Conservation (phyloP, 2,113 vertebrate species). For the Psilopogon haemacephalus region DNA sequence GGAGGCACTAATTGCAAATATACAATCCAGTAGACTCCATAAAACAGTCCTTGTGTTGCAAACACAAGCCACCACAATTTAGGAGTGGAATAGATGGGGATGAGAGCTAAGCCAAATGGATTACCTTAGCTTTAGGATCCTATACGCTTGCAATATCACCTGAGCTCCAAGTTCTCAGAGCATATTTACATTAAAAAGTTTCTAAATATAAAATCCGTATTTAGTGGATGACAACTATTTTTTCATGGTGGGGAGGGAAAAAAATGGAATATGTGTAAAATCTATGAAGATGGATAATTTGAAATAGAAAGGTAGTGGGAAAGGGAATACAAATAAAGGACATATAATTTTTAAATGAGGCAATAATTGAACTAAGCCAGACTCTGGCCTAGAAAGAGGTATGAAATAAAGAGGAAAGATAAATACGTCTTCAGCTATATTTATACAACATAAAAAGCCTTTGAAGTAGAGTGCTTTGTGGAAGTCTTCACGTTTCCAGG, state of each 20-base stretch:
- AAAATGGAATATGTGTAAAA: slow-evolving; percentile 49
- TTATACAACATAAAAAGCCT: slow-evolving; percentile 70
- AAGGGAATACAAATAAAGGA: slow-evolving; percentile 45
- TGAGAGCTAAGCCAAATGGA: slow-evolving; percentile 78
- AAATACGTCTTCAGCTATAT: slow-evolving; percentile 72
- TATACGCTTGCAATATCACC: slow-evolving; percentile 69
- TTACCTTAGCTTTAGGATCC: slow-evolving; percentile 75
- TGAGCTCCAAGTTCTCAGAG: slow-evolving; percentile 70
- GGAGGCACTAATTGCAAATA: slow-evolving; percentile 41
- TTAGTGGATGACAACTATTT: slow-evolving; percentile 73
- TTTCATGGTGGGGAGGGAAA: slow-evolving; percentile 70
- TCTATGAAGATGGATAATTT: slow-evolving; percentile 46
- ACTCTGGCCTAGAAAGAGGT: slow-evolving; percentile 62
- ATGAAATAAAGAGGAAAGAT: slow-evolving; percentile 52
- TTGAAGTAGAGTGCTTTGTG: slow-evolving; percentile 54
- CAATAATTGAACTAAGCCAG: slow-evolving; percentile 72
- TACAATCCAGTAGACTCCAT: slow-evolving; percentile 50
- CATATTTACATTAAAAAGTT: slow-evolving; percentile 72
- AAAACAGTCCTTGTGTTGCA: slow-evolving; percentile 64
- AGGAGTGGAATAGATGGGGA: slow-evolving; percentile 67
- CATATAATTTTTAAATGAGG: slow-evolving; percentile 70
- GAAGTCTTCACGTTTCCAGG: slow-evolving; percentile 58
- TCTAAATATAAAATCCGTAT: slow-evolving; percentile 77
- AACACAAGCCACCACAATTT: slow-evolving; percentile 64
- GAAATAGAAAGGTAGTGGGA: slow-evolving; percentile 61